Conservation (phyloP, 1,140 invertebrate genomes). For the Drosophila biarmipes region DNA sequence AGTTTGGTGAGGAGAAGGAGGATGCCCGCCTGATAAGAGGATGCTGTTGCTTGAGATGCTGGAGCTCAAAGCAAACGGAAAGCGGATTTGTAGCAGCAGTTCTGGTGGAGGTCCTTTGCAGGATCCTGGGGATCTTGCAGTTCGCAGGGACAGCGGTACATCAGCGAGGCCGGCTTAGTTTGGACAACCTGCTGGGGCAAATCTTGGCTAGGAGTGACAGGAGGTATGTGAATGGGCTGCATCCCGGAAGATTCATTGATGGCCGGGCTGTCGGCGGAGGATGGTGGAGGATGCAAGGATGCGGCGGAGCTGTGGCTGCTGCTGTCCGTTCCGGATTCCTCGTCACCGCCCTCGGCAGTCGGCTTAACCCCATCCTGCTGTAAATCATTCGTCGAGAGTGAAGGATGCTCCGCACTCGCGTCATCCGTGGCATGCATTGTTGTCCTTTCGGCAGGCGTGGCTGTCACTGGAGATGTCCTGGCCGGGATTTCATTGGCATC, state of each 20-base stretch:
- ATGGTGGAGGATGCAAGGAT: not conserved
- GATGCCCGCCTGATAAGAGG: constrained; percentile 34
- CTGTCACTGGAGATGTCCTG: constrained; percentile 8
- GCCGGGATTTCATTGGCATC: constrained; percentile 26
- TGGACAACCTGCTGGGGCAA: constrained; percentile 20
- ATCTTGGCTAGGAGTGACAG: constrained; percentile 6
- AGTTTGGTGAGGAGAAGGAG: not conserved
- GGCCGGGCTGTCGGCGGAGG: not conserved
- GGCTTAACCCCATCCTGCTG: constrained; percentile 16
- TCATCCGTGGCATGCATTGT: constrained; percentile 16
- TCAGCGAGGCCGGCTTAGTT: constrained; percentile 28
- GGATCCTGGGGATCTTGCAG: constrained; percentile 17
- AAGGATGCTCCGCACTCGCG: constrained; percentile 39
- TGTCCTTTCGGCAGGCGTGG: constrained; percentile 11
- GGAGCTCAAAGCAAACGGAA: constrained; percentile 60
- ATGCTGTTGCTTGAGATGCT: constrained; percentile 49
- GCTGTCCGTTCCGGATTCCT: constrained; percentile 27
- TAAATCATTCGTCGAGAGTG: constrained; percentile 60
- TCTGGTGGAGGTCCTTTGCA: constrained; percentile 18
- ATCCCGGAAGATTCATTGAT: constrained; percentile 17
- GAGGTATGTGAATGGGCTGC: constrained; percentile 4
- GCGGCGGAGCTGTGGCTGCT: constrained; percentile 20
- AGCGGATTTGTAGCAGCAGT: constrained; percentile 60
- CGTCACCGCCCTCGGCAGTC: constrained; percentile 12
- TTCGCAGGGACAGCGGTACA: constrained; percentile 42